Conservation (phyloP, 2,113 vertebrate species). For the Aptenodytes forsteri region DNA sequence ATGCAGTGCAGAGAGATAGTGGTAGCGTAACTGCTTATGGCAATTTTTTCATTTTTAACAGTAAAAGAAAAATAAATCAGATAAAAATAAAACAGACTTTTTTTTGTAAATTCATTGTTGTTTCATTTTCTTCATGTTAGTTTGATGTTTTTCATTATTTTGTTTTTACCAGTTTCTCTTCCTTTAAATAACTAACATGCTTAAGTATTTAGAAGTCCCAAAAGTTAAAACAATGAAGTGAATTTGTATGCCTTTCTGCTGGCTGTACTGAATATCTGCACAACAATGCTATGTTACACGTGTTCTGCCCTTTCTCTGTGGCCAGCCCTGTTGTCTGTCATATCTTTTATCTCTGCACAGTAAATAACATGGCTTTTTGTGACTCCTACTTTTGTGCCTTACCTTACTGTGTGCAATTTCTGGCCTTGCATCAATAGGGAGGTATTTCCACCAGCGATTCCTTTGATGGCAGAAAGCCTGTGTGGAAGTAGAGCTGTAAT, state of each 20-base stretch:
- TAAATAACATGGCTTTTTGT: not conserved
- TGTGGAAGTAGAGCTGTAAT: not conserved
- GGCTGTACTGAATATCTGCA: not conserved
- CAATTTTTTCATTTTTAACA: not conserved
- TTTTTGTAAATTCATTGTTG: not conserved
- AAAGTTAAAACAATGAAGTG: not conserved
- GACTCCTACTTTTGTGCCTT: not conserved
- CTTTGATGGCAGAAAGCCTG: not conserved
- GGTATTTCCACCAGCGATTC: not conserved
- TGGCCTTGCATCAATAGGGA: not conserved
- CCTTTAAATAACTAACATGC: not conserved
- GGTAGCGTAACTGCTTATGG: not conserved
- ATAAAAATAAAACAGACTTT: not conserved
- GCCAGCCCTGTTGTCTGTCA: not conserved
- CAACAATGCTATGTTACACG: not conserved
- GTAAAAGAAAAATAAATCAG: not conserved
- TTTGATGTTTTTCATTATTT: not conserved
- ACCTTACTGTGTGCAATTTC: not conserved
- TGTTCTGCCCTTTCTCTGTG: not conserved
- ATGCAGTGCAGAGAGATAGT: not conserved
- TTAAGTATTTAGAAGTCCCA: not conserved
- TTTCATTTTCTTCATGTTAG: not conserved
- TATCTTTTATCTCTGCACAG: not conserved
- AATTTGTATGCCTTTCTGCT: not conserved
- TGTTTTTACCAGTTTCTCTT: not conserved